A percentile compares a stretch with the other conserved stretches of the same genome.
Evolutionary conservation across 2,888 invertebrate genomes (phyloP).

Genomic region (Pammene fasciana): DNA sequence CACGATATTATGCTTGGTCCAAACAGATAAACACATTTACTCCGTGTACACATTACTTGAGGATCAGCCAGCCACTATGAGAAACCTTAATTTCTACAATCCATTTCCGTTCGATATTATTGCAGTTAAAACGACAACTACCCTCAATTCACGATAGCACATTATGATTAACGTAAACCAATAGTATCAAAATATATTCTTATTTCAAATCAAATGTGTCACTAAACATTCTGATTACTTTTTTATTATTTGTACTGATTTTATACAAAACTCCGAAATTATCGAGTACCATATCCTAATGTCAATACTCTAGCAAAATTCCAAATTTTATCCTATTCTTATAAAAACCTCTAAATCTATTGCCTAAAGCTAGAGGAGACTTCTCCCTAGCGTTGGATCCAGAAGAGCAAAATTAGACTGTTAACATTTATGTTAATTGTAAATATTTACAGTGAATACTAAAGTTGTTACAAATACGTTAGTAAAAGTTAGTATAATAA

Average conservation of each 20-base stretch:
- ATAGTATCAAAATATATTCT: conserved; percentile 76
- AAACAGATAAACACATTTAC: conserved; percentile 47
- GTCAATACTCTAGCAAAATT: conserved; percentile 58
- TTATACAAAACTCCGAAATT: conserved; percentile 73
- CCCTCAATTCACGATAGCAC: conserved; percentile 48
- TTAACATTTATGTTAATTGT: conserved; percentile 48
- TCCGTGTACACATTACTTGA: neutral
- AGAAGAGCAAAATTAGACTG: conserved; percentile 43
- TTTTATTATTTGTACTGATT: conserved; percentile 78
- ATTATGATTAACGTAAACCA: conserved; percentile 63
- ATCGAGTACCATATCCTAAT: conserved; percentile 48
- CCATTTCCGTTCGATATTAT: conserved; percentile 15
- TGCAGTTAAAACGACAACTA: conserved; percentile 46
- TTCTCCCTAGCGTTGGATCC: conserved; percentile 23
- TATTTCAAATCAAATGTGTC: conserved; percentile 63
- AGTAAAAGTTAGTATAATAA: conserved; percentile 47
- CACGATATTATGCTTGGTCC: conserved; percentile 63
- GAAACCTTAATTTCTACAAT: conserved; percentile 12
- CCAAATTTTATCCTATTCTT: conserved; percentile 68
- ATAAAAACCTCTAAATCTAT: conserved; percentile 64
- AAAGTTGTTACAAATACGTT: conserved; percentile 44
- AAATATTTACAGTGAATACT: conserved; percentile 50
- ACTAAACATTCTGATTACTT: conserved; percentile 48
- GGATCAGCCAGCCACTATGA: conserved; percentile 14
- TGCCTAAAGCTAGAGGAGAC: conserved; percentile 60